Evolutionary conservation across 2,113 vertebrate genomes (phyloP).

Genomic region (Mesocricetus auratus): DNA sequence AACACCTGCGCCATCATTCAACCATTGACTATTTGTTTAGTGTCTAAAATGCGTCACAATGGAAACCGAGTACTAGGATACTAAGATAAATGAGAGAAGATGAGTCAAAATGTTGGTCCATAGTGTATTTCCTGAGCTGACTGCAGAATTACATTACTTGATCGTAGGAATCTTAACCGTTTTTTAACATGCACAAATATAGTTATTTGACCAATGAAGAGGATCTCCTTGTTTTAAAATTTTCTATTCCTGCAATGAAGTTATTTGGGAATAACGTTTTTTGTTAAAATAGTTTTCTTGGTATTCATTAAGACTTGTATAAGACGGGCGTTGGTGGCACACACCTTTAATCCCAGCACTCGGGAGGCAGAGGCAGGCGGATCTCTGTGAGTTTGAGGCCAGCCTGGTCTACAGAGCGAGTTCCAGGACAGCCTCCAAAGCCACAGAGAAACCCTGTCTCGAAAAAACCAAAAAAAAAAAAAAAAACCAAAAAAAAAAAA

Average conservation of each 20-base stretch:
- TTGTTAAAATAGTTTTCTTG: conserved; percentile 50
- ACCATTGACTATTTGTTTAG: conserved; percentile 2
- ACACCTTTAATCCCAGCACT: no score
- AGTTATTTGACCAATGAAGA: conserved; percentile 31
- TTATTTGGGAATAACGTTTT: conserved; percentile 26
- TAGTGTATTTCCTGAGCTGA: neutral
- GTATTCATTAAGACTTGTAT: conserved; percentile 6
- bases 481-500: no score
- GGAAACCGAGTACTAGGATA: neutral
- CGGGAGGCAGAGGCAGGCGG: no score
- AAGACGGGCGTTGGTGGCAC: no score
- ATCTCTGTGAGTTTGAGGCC: no score
- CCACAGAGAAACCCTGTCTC: no score
- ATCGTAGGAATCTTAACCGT: neutral
- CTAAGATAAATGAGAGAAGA: conserved; percentile 16
- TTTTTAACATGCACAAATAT: conserved; percentile 36
- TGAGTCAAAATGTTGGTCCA: neutral
- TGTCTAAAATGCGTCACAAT: neutral
- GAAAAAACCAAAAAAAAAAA: no score
- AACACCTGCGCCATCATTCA: neutral
- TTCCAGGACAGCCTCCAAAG: no score
- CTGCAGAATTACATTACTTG: conserved; percentile 27
- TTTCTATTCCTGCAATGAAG: conserved; percentile 1
- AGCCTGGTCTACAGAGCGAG: no score
- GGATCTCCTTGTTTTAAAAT: neutral